phyloP scores from a whole-genome alignment of 2,113 vertebrate species.

The Coreoperca whiteheadi region DNA sequence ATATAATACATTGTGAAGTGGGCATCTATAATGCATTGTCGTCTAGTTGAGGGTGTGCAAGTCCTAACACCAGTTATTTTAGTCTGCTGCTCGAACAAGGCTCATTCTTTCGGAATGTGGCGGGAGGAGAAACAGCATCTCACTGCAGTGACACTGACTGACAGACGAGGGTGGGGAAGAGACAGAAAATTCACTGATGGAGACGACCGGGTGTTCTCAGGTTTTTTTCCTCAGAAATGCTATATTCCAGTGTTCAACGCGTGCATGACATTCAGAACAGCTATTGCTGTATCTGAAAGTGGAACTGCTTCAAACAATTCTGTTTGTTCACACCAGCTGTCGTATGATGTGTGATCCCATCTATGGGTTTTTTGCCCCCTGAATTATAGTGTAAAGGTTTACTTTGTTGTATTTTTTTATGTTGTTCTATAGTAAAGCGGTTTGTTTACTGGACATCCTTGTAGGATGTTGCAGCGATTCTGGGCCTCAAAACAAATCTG shows the following conservation, averaged over 20 bases:
- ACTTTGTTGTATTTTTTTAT: not conserved
- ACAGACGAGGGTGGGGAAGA: conserved; percentile 17
- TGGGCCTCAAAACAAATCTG: not conserved
- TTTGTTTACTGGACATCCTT: not conserved
- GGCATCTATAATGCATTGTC: conserved; percentile 68
- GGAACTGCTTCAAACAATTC: conserved; percentile 3
- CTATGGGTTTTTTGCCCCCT: not conserved
- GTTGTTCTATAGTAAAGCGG: not conserved
- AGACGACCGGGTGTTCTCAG: conserved; percentile 25
- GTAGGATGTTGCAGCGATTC: not conserved
- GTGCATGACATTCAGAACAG: conserved; percentile 4
- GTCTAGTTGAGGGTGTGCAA: conserved; percentile 9
- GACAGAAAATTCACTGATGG: conserved; percentile 26
- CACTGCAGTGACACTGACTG: conserved; percentile 13
- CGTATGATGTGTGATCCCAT: conserved; percentile 10
- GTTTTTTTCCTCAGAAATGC: conserved; percentile 10
- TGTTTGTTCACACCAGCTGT: conserved; percentile 38
- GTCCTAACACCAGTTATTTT: conserved; percentile 33
- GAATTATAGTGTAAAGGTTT: not conserved
- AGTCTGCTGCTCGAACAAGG: not conserved
- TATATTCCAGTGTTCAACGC: conserved; percentile 14
- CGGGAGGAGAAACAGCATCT: not conserved
- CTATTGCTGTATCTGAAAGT: conserved; percentile 6
- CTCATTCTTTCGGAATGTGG: conserved; percentile 13
- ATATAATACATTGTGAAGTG: conserved; percentile 62